phyloP scores from a whole-genome alignment of 2,888 invertebrate species.

The Prosapia bicincta region DNA sequence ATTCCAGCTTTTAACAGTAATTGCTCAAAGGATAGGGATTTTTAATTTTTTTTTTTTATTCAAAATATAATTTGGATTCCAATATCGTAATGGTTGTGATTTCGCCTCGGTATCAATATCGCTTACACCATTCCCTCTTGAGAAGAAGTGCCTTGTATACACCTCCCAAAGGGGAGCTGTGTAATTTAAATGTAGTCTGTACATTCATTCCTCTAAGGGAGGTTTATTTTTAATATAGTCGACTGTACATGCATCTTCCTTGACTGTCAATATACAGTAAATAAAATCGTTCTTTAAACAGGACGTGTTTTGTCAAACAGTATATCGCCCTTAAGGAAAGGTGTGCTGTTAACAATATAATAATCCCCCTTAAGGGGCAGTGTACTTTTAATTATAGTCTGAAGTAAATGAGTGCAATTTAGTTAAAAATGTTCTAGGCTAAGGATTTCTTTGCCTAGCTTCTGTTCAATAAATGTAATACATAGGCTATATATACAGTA shows the following conservation, averaged over 20 bases:
- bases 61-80: neutral
- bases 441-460: slow-evolving; percentile 6
- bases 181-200: neutral
- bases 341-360: neutral
- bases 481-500: neutral
- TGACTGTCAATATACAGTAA: too few relatives aligned
- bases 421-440: slow-evolving; percentile 24
- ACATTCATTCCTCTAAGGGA: neutral
- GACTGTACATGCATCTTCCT: neutral
- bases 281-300: too few relatives aligned
- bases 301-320: too few relatives aligned
- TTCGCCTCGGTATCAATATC: neutral
- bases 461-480: neutral
- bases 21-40: neutral
- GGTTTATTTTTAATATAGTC: neutral
- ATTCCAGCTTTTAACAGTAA: neutral
- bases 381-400: neutral
- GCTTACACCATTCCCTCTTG: neutral
- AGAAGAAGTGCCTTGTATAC: neutral
- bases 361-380: neutral
- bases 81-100: neutral
- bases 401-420: slow-evolving; percentile 22
- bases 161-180: neutral
- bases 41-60: neutral
- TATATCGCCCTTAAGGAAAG: neutral